Evolutionary conservation across 2,888 invertebrate genomes (phyloP).

Genomic region (Idaea straminata): DNA sequence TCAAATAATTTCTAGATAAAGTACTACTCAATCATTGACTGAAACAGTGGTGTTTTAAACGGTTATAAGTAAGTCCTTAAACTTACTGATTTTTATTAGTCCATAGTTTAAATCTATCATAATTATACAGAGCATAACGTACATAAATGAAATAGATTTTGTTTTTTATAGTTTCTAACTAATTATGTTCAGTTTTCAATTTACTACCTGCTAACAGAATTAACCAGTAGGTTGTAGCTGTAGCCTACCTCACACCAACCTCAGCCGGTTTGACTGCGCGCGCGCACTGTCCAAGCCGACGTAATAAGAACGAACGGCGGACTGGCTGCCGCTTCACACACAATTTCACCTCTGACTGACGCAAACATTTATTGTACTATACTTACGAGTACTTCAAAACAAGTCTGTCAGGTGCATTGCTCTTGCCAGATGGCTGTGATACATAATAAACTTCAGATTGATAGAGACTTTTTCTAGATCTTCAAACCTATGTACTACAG

Average conservation of each 20-base stretch:
- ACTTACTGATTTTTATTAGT: too few species aligned
- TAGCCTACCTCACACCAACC: constrained; percentile 46
- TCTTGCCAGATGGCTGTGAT: constrained; percentile 20
- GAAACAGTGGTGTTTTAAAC: too few species aligned
- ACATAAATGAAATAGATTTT: too few species aligned
- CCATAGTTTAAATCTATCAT: too few species aligned
- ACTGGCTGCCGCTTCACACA: constrained; percentile 78
- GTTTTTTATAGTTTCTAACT: not conserved
- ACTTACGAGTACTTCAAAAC: constrained; percentile 50
- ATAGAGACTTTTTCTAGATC: not conserved
- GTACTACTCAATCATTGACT: too few species aligned
- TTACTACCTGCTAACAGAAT: not conserved
- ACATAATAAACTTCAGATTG: not conserved
- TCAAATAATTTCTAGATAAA: too few species aligned
- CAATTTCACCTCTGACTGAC: constrained; percentile 80
- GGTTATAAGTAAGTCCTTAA: too few species aligned
- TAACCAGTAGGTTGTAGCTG: constrained; percentile 12
- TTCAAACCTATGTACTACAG: not conserved
- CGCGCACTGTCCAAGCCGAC: constrained; percentile 64
- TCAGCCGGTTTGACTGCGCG: constrained; percentile 67
- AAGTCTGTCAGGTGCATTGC: constrained; percentile 57
- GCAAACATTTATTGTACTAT: constrained; percentile 74
- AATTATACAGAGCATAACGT: too few species aligned
- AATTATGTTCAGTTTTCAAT: not conserved
- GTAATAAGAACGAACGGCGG: constrained; percentile 77